Base-by-base conservation (phyloP, 2,888 invertebrate species). In the Ceratothoa steindachneri region DNA sequence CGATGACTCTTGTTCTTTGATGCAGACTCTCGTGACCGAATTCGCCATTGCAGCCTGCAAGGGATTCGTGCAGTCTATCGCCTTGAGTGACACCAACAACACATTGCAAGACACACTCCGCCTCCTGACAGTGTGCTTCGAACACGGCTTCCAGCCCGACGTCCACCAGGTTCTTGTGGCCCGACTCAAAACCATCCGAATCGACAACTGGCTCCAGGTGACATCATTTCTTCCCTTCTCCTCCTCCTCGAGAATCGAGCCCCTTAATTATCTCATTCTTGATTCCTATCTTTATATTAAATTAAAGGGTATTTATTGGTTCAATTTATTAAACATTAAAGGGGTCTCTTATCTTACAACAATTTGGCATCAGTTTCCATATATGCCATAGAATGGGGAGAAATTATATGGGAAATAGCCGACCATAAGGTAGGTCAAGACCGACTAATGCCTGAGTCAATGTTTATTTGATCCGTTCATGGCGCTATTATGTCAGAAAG, bases 151-250 rank as follows among this genome's bases (percentile, higher is more conserved):
- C 80, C 91, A 93, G 85, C 89, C 91, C 0, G 93, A 95, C 81
- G 97, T 99, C 0, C 93, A 95, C 83, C 95, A 97, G 80, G 95
- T 96, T 0, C 89, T 99, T 52, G 88, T 91, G 0, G 96, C 95
- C 81, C 97, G 97, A 0, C 92, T 98, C 80, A 89, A 93, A 81
- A 89, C 92, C 0, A 96, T 98, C 53, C 95, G 97, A 83, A 95
- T 99, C 77, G 96, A 97, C 82, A 98, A 97, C 1, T 99, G 99
- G 99, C 87, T 99, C 9, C 98, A 99, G 88, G 88, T 87, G 80
- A 74, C 15, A 12, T n/a, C n/a, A n/a, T n/a, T n/a, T n/a, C n/a
- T n/a, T n/a, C n/a, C n/a, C n/a, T n/a, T n/a, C n/a, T n/a, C 51
- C 15, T n/a, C 15, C 51, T 51, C 51, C 15, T n/a, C 9, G 12